phyloP scores from a whole-genome alignment of 2,888 invertebrate species.

The Phytoseiulus persimilis region DNA sequence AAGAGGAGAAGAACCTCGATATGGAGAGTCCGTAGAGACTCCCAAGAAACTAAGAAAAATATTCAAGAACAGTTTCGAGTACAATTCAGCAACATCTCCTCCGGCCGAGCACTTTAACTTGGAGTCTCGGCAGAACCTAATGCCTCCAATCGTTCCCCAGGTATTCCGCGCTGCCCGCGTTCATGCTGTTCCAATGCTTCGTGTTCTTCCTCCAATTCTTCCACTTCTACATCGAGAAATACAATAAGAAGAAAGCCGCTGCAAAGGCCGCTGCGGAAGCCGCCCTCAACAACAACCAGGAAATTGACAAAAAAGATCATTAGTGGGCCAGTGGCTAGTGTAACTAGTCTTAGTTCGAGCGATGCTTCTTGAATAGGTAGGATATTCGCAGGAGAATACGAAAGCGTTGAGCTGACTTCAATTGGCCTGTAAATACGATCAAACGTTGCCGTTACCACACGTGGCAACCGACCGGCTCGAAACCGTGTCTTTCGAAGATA shows the following conservation, averaged over 20 bases:
- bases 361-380: not conserved
- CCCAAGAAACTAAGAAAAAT: no score
- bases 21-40: no score
- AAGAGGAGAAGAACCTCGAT: no score
- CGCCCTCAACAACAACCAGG: not conserved
- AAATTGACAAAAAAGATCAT: not conserved
- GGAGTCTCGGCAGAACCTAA: not conserved
- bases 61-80: no score
- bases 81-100: no score
- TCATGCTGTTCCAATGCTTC: conserved; percentile 31
- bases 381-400: not conserved
- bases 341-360: not conserved
- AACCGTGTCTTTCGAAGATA: not conserved
- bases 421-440: not conserved
- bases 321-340: not conserved
- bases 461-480: not conserved
- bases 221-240: conserved; percentile 29
- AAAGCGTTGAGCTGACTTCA: not conserved
- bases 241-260: not conserved
- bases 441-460: not conserved
- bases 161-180: conserved; percentile 26
- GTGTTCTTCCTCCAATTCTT: conserved; percentile 28
- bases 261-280: not conserved
- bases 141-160: not conserved
- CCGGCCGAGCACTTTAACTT: not conserved